These are phyloP conservation scores for Eupithecia subumbrata DNA, from an alignment of 2,888 invertebrate genomes.

Conservation along the genomic window DNA sequence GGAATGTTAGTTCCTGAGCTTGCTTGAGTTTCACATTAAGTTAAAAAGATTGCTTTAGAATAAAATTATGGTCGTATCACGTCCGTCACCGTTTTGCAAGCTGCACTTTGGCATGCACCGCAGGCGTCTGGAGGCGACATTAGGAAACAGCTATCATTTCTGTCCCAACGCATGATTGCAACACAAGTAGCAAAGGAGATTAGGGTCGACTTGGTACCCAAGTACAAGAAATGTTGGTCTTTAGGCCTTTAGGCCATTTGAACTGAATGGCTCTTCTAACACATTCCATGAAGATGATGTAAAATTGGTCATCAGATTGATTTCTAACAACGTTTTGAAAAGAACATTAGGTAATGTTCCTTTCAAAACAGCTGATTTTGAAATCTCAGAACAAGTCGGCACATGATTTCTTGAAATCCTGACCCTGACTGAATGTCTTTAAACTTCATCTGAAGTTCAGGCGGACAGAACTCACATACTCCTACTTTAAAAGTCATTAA, in stretches of 20 bases:
- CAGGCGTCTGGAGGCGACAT: conserved; percentile 22
- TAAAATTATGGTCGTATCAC: conserved; percentile 3
- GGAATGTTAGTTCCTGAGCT: neutral
- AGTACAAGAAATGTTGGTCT: conserved; percentile 13
- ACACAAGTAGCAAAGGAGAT: conserved; percentile 18
- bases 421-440: neutral
- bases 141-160: conserved; percentile 38
- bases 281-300: conserved; percentile 2
- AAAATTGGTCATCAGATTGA: neutral
- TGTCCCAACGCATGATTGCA: conserved; percentile 32
- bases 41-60: conserved; percentile 2
- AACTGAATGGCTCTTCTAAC: neutral
- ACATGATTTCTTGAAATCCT: neutral
- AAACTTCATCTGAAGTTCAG: neutral
- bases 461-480: neutral
- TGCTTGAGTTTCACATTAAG: neutral
- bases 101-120: conserved; percentile 30
- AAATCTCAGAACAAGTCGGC: neutral
- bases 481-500: no score
- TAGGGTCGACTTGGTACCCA: conserved; percentile 11
- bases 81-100: conserved; percentile 29
- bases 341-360: neutral
- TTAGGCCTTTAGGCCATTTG: neutral
- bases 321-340: no score
- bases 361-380: neutral